Conservation (phyloP, 2,797 vertebrate genomes). For the Sebastes diploproa region DNA sequence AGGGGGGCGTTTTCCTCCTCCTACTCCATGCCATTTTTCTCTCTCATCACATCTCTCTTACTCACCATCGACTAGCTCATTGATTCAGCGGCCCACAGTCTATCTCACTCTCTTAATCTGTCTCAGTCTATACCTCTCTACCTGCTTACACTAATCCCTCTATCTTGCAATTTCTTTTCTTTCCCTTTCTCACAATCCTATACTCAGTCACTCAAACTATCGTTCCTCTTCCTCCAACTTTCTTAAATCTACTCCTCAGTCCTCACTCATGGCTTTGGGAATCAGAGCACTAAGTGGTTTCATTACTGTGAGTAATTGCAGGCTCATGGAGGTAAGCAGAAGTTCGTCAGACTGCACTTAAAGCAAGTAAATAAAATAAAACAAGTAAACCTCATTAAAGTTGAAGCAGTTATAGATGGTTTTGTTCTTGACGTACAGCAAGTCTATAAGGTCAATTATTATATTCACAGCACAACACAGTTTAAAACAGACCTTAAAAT, state of each 20-base stretch:
- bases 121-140: constrained; percentile 45
- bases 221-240: background rate
- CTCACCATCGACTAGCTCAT: constrained; percentile 63
- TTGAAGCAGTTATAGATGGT: background rate
- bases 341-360: background rate
- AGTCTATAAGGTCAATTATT: background rate
- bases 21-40: constrained; percentile 49
- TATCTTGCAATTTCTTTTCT: constrained; percentile 38
- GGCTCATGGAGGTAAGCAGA: background rate
- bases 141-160: constrained; percentile 66
- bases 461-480: background rate
- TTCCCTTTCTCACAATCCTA: constrained; percentile 30
- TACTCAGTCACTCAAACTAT: constrained; percentile 12
- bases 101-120: constrained; percentile 65
- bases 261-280: background rate
- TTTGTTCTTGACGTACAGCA: background rate
- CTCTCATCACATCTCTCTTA: constrained; percentile 58
- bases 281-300: constrained; percentile 26
- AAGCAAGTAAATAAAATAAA: background rate
- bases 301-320: constrained; percentile 40
- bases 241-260: constrained; percentile 1
- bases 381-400: background rate
- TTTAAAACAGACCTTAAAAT: background rate
- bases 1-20: constrained; percentile 28
- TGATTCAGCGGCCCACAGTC: constrained; percentile 50